Conservation (phyloP, 2,888 invertebrate genomes). For the Anaspis maculata region DNA sequence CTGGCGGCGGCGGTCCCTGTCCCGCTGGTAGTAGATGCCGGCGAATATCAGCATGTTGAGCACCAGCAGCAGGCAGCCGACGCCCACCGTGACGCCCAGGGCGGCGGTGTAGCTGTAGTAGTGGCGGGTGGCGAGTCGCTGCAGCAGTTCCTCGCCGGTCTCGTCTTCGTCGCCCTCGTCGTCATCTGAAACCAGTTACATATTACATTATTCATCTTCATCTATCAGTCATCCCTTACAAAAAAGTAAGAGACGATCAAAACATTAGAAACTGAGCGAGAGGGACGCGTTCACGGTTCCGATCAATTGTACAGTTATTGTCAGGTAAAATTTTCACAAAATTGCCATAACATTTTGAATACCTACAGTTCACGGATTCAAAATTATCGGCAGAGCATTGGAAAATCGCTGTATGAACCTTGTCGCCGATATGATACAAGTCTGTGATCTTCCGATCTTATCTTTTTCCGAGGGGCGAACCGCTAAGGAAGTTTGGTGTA, state of each 20-base stretch:
- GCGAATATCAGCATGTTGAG: conserved; percentile 70
- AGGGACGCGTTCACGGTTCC: too few relatives aligned
- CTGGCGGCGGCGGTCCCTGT: conserved; percentile 43
- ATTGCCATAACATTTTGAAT: too few relatives aligned
- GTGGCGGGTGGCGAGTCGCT: conserved; percentile 47
- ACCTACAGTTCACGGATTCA: too few relatives aligned
- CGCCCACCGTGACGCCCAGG: conserved; percentile 67
- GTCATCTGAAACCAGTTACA: not conserved
- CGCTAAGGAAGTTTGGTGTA: too few relatives aligned
- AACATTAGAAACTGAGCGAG: too few relatives aligned
- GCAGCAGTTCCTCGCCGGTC: conserved; percentile 47
- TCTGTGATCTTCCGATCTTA: too few relatives aligned
- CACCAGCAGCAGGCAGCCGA: conserved; percentile 62
- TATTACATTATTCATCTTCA: not conserved
- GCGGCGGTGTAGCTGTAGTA: conserved; percentile 67
- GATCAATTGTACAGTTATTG: too few relatives aligned
- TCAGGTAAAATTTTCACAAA: too few relatives aligned
- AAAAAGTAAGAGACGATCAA: not conserved
- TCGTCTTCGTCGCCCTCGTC: conserved; percentile 35
- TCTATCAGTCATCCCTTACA: not conserved
- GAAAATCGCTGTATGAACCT: too few relatives aligned
- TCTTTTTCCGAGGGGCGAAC: too few relatives aligned
- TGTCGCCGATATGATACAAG: too few relatives aligned
- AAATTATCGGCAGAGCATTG: too few relatives aligned
- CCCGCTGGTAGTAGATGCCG: conserved; percentile 67